Percentiles rank a stretch among this genome's conserved stretches.
phyloP scores from a whole-genome alignment of 1,140 invertebrate genomes.

The Harpegnathos saltator region DNA sequence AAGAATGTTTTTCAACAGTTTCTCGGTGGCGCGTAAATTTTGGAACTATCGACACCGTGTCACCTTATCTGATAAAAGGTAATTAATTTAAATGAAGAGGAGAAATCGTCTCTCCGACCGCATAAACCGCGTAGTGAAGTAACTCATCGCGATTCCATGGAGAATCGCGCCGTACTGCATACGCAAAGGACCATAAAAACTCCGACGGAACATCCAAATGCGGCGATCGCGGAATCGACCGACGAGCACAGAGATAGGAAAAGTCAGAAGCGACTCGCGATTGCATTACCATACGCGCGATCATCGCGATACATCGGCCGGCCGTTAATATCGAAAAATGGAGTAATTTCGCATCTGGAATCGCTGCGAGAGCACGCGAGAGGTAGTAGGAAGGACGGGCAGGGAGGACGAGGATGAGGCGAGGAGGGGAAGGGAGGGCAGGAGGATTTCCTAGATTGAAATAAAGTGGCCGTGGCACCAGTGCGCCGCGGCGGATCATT shows the following conservation, averaged over 20 bases:
- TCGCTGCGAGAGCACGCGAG: slow-evolving; percentile 66
- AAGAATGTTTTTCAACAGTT: background rate
- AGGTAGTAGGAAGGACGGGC: slow-evolving; percentile 12
- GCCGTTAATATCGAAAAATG: slow-evolving; percentile 84
- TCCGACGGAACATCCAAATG: background rate
- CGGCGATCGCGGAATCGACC: slow-evolving; percentile 13
- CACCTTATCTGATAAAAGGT: background rate
- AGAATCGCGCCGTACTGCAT: background rate
- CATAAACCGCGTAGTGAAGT: background rate
- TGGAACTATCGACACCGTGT: no score
- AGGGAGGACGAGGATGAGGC: slow-evolving; percentile 28
- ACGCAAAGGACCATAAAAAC: slow-evolving; percentile 5
- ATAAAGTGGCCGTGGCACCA: slow-evolving; percentile 86
- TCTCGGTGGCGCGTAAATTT: no score
- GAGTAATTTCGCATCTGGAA: slow-evolving; percentile 83
- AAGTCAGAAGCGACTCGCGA: slow-evolving; percentile 65
- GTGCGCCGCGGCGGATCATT: slow-evolving; percentile 85
- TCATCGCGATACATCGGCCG: slow-evolving; percentile 72
- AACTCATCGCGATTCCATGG: background rate
- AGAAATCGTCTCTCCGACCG: background rate
- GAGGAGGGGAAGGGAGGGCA: slow-evolving; percentile 31
- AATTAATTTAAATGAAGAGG: background rate
- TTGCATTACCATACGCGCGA: slow-evolving; percentile 68
- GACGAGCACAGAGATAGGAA: slow-evolving; percentile 18
- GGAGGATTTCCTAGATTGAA: slow-evolving; percentile 86